Conservation (phyloP, 2,888 invertebrate genomes). For the Epistrophe eligans region DNA sequence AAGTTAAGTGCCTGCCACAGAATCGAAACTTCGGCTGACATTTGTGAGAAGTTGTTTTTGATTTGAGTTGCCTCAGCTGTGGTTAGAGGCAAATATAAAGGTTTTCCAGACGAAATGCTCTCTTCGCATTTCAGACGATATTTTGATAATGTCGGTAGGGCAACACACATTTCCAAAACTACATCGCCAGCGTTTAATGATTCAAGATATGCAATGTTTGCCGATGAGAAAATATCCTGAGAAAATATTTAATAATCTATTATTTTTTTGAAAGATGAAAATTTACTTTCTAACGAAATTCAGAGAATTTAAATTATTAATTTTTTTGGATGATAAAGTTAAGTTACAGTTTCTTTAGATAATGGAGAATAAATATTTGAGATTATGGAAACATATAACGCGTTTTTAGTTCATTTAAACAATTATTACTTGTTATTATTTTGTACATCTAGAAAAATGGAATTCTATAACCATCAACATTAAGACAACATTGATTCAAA, state of each 20-base stretch:
- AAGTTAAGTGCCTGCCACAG: conserved; percentile 91
- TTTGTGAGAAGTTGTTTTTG: conserved; percentile 88
- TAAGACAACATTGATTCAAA: too few relatives aligned
- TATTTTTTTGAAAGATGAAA: neutral
- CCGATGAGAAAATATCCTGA: conserved; percentile 91
- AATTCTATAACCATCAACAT: too few relatives aligned
- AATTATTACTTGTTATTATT: too few relatives aligned
- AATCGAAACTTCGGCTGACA: conserved; percentile 94
- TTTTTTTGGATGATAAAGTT: too few relatives aligned
- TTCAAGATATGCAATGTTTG: conserved; percentile 91
- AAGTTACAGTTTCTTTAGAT: too few relatives aligned
- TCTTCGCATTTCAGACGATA: conserved; percentile 85
- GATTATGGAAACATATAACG: too few relatives aligned
- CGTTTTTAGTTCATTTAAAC: too few relatives aligned
- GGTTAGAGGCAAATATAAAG: conserved; percentile 87
- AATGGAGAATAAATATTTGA: too few relatives aligned
- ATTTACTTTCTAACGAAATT: too few relatives aligned
- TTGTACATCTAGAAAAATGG: too few relatives aligned
- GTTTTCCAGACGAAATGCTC: conserved; percentile 86
- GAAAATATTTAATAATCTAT: conserved; percentile 77
- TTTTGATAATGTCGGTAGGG: conserved; percentile 87
- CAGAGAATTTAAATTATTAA: too few relatives aligned
- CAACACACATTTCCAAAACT: conserved; percentile 92
- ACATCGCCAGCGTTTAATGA: conserved; percentile 92
- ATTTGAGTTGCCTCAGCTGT: conserved; percentile 90